Evolutionary conservation across 2,113 vertebrate genomes (phyloP).

Genomic region (Thryonomys swinderianus): DNA sequence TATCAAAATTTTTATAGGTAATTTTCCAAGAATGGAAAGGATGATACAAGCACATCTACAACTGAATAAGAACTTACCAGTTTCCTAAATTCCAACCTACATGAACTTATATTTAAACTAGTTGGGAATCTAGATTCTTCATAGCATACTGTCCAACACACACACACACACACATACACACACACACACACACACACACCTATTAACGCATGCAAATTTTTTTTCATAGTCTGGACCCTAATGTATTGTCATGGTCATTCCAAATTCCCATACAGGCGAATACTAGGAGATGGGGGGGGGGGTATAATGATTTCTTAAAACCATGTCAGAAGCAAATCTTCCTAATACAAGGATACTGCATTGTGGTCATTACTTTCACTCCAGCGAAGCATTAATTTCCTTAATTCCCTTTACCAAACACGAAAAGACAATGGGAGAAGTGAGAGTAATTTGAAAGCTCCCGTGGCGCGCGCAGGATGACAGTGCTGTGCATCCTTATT

Average conservation of each 20-base stretch:
- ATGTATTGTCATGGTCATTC: neutral
- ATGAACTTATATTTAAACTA: conserved; percentile 19
- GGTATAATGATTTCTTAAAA: conserved; percentile 46
- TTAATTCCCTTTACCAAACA: conserved; percentile 73
- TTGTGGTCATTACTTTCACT: conserved; percentile 63
- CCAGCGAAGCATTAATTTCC: conserved; percentile 72
- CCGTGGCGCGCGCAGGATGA: conserved; percentile 49
- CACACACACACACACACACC: neutral
- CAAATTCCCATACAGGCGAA: neutral
- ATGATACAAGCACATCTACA: neutral
- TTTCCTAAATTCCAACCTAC: neutral
- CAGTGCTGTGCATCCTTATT: conserved; percentile 61
- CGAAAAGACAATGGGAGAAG: conserved; percentile 66
- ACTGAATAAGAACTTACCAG: neutral
- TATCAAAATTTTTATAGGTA: neutral
- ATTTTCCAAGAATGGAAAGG: neutral
- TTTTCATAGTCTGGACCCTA: neutral
- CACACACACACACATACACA: neutral
- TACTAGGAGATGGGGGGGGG: neutral
- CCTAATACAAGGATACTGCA: neutral
- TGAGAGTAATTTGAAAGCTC: conserved; percentile 65
- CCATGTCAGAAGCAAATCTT: neutral
- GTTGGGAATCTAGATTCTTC: neutral
- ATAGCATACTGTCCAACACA: neutral
- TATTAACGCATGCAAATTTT: too few species aligned